Evolutionary conservation across 2,888 invertebrate genomes (phyloP), one percentile per base, ranked within the genome.

Genomic region (Erebia palarica): DNA sequence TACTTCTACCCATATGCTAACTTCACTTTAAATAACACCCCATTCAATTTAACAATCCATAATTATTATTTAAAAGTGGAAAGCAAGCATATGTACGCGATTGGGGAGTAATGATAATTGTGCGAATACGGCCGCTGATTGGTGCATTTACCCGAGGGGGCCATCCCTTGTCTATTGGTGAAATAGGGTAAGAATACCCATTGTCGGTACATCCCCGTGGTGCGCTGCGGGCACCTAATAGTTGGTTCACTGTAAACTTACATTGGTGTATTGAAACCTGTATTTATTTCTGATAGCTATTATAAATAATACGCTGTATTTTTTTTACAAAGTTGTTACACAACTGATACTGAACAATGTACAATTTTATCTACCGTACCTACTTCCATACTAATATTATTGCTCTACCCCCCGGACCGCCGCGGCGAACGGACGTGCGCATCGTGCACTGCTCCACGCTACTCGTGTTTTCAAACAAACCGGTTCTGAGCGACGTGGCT

Each of bases 41-140:
- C 83, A 85, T 86, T 86, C 83, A 86, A 88, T 87, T 86, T 82
- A 75, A 81, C 81, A 84, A 83, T 86, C 80, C 80, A 84, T 84
- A 86, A 89, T 90, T 89, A 90, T 91, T 91, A 91, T 91, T 92
- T 90, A 80, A 84, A 86, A 83, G 86, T 89, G 89, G 27, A 91
- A 89, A 86, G 85, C 84, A 82, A 90, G 88, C 91, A 91, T 92
- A 92, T 92, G 92, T 91, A 89, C 82, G 81, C 74, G 74, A 72
- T 77, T 77, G 81, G 76, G 73, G 91, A 91, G 92, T 82, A 83
- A 83, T 84, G 78, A 75, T 75, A 75, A 74, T 77, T 76, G 79
- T 81, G 80, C 76, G 80, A 75, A 83, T 69, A 57, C 59, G 70
- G 66, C 73, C 42, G 53, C 76, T 78, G 81, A 92, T 92, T 92